Evolutionary conservation across 2,888 invertebrate genomes (phyloP), one percentile per base, ranked within the genome.

Genomic region (Drosophila buzzatii): DNA sequence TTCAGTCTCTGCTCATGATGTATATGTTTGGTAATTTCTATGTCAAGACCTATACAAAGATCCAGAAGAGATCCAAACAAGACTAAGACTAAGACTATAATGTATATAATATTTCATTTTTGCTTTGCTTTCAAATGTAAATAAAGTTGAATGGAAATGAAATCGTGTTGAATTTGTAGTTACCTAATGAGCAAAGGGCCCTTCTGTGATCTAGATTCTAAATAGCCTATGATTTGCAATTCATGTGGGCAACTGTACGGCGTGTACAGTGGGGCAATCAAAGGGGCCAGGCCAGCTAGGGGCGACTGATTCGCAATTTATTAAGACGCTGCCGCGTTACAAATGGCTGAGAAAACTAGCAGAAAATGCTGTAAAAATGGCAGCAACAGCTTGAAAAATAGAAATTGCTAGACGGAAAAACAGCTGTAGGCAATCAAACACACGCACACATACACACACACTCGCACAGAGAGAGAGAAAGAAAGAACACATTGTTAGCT

Each of bases 21-120:
- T 94, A 94, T 74, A 92, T 95, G 68, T 95, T 95, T 91, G 91
- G 94, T 35, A 94, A 94, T 71, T 95, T 95, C 89, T 95, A 95
- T 88, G 85, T 93, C 35, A 94, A 94, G 77, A 92, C 95, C 0
- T 95, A 95, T 85, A 91, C 91, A 35, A 16, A 31, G 20, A 2
- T 20, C 12, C 3, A 10, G 1, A 23, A 16, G 5, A 27, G 1
- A 8, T 14, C 16, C 7, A 81, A 77, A 8, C 10, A 39, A 4
- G 37, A 42, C 6, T 71, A 65, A 45, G 12, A 27, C 27, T 6
- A 5, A 6, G 27, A 27, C 27, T 12, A 16, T 14, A 4, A 16
- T 10, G 2, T 10, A n/a, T 10, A n/a, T 10, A 6, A 53, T 4
- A 14, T 27, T 27, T 27, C 3, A 0, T 41, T n/a, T 41, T 18